A percentile compares a stretch with the other conserved stretches of the same genome.
These are phyloP conservation scores for Actinia tenebrosa DNA, from an alignment of 64 coral and sea anemone species.

Conservation along the genomic window DNA sequence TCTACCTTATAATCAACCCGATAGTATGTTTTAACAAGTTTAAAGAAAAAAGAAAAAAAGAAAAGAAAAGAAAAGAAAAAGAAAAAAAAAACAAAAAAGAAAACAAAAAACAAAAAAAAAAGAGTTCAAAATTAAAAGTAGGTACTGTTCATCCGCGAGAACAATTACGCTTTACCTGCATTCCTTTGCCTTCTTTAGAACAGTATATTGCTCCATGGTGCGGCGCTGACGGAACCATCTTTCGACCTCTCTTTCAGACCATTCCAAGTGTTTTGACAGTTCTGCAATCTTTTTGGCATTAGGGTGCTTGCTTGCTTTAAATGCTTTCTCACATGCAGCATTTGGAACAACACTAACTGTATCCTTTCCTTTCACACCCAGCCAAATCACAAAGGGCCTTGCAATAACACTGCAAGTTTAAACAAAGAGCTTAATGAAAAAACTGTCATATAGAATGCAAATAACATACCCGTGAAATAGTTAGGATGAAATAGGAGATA, in stretches of 20 bases:
- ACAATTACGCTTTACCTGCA: slow-evolving; percentile 37
- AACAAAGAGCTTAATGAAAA: background rate
- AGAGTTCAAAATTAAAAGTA: too few relatives aligned
- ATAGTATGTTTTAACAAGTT: too few relatives aligned
- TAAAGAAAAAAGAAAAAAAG: too few relatives aligned
- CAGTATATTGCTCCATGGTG: slow-evolving; percentile 38
- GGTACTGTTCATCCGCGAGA: too few relatives aligned
- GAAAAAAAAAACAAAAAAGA: too few relatives aligned
- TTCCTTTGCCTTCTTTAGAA: slow-evolving; percentile 66
- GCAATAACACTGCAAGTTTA: slow-evolving; percentile 67
- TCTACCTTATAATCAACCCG: too few relatives aligned
- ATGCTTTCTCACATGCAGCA: slow-evolving; percentile 72
- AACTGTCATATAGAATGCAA: too few relatives aligned
- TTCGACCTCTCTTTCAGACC: slow-evolving; percentile 62
- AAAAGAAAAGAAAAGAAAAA: too few relatives aligned
- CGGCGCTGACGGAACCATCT: slow-evolving; percentile 74
- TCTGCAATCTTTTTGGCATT: slow-evolving; percentile 39
- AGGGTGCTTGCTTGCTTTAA: slow-evolving; percentile 36
- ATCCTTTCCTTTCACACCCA: slow-evolving; percentile 66
- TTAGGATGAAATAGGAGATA: too few relatives aligned
- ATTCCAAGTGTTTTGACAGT: slow-evolving; percentile 72
- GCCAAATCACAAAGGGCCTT: slow-evolving; percentile 40
- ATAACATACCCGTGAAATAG: too few relatives aligned
- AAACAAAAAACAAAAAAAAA: too few relatives aligned
- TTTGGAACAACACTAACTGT: slow-evolving; percentile 45